Evolutionary conservation across 64 coral and sea anemone genomes (phyloP).

Genomic region (Stichodactyla mertensii): DNA sequence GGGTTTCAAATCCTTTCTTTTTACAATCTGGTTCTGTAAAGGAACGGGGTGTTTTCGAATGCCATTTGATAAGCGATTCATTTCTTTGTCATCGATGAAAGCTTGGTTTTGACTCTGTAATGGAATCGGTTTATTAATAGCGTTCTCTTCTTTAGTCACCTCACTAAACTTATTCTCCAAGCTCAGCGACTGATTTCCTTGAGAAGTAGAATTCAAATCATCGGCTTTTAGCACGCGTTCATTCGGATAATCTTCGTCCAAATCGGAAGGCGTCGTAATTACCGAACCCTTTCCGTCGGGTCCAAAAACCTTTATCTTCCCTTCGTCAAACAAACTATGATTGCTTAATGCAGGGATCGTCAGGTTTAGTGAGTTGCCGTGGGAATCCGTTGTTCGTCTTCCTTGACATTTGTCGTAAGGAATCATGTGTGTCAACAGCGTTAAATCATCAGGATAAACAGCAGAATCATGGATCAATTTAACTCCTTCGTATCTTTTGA

Average conservation of each 20-base stretch:
- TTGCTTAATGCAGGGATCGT: constrained; percentile 8
- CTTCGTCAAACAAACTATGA: constrained; percentile 59
- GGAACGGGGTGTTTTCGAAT: neutral
- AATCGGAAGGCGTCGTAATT: constrained; percentile 1
- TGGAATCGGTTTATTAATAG: neutral
- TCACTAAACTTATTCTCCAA: neutral
- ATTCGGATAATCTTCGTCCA: constrained; percentile 45
- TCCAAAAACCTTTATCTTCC: constrained; percentile 52
- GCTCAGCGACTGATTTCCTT: neutral
- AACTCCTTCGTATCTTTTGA: constrained; percentile 86
- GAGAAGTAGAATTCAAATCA: neutral
- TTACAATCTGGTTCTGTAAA: neutral
- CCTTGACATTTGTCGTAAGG: constrained; percentile 57
- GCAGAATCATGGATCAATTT: constrained; percentile 82
- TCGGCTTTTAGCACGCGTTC: constrained; percentile 14
- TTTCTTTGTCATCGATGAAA: neutral
- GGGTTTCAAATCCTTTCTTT: neutral
- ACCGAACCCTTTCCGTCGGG: constrained; percentile 15
- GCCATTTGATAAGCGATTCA: neutral
- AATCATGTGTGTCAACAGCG: constrained; percentile 74
- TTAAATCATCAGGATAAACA: constrained; percentile 73
- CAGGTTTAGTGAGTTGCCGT: constrained; percentile 38
- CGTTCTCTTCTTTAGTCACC: neutral
- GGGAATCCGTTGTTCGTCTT: constrained; percentile 57
- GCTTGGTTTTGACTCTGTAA: neutral